Base-by-base conservation (phyloP, 1,140 invertebrate genomes). In the Notospermus geniculatus region DNA sequence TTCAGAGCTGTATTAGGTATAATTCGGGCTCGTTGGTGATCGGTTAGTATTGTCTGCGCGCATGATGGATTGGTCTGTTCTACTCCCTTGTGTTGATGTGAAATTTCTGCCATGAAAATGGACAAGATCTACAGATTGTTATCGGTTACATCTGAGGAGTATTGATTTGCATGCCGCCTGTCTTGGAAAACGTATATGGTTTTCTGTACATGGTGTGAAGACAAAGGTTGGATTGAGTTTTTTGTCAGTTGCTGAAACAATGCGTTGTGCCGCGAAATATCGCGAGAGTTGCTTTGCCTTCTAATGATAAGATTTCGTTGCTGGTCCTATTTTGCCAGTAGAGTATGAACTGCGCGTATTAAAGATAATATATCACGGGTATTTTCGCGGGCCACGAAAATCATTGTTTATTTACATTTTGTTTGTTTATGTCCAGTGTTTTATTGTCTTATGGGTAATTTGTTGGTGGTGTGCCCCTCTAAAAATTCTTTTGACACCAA, bases 91-190 rank as follows among this genome's bases (percentile, higher is more conserved):
- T 50, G 46, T 50, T 50, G 46, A 50, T 50, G 25, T 50, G 46
- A 50, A 50, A 50, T 50, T 50, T 50, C 46, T 50, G 46, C 25
- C 19, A 50, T 7, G 4, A n/a, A 50, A 50, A 50, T 50, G 25
- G n/a, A n/a, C 46, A 19, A 19, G 46, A 23, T 27, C 19, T 23
- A n/a, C n/a, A 19, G 46, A 50, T 23, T 27, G 46, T 23, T 50
- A 19, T 50, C 46, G 11, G 19, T 50, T 5, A 23, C 19, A 50
- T 50, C 46, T 50, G 46, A 19, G 39, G 46, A 50, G 46, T 7
- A 50, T 50, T 27, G 46, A 50, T 23, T 50, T n/a, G 46, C 25
- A 27, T 50, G 5, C 9, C 4, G 4, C 46, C 15, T 36, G 5
- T 36, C 32, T 36, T 7, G 15, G 32, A 36, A 50, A 50, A 9